Percentiles rank a stretch among this genome's conserved stretches.
Evolutionary conservation across 2,113 vertebrate species (phyloP).

Genomic region (Tachuris rubrigastra): DNA sequence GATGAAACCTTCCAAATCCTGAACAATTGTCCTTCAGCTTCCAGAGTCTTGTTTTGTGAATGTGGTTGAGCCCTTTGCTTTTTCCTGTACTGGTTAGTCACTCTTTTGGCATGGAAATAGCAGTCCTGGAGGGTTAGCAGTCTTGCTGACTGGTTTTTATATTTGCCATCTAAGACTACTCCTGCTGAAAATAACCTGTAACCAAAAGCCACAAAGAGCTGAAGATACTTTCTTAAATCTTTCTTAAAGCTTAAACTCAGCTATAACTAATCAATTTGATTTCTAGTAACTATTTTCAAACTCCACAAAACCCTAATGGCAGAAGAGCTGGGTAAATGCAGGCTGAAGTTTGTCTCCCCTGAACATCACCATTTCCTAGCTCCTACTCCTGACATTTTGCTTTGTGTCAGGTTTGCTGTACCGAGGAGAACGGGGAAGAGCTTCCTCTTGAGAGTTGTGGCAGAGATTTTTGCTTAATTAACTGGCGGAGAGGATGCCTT

Average conservation of each 20-base stretch:
- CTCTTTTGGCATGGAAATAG: neutral
- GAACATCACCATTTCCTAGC: neutral
- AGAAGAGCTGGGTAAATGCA: neutral
- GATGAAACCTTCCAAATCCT: neutral
- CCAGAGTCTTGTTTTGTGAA: conserved; percentile 3
- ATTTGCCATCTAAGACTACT: neutral
- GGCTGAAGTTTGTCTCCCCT: neutral
- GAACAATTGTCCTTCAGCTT: neutral
- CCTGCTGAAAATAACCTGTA: neutral
- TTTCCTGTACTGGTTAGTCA: conserved; percentile 12
- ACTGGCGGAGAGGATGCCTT: conserved; percentile 24
- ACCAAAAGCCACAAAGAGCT: neutral
- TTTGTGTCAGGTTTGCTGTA: conserved; percentile 30
- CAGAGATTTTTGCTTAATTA: conserved; percentile 58
- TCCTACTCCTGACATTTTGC: conserved; percentile 11
- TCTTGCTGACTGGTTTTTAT: neutral
- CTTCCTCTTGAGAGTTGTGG: conserved; percentile 23
- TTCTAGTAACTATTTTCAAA: conserved; percentile 25
- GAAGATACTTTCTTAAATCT: neutral
- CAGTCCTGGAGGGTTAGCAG: neutral
- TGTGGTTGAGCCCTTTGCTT: neutral
- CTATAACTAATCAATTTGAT: conserved; percentile 13
- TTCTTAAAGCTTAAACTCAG: conserved; percentile 12
- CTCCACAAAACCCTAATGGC: neutral
- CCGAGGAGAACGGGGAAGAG: neutral